These are phyloP conservation scores for Sminthurinus signatus DNA, from an alignment of 1,140 invertebrate genomes.

Conservation along the genomic window DNA sequence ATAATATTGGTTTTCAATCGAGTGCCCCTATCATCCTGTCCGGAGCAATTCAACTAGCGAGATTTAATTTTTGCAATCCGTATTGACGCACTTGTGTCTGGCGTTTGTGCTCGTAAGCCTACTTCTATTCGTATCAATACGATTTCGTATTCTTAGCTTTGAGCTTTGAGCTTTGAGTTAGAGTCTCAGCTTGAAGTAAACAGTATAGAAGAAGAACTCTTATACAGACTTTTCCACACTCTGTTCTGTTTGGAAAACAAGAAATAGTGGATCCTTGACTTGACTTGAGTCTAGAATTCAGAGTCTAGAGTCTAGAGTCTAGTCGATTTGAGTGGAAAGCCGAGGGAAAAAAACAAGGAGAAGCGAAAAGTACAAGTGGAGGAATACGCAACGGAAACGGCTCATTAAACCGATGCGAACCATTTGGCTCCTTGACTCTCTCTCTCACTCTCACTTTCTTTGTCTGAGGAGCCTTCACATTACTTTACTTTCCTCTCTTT, in stretches of 20 bases:
- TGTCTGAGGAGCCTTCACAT: not conserved
- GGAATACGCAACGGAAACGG: constrained; percentile 34
- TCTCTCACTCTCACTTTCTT: constrained; percentile 5
- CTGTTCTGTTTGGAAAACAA: no score
- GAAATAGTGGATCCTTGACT: no score
- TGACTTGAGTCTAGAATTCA: not conserved
- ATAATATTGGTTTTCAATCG: not conserved
- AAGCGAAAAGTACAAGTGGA: no score
- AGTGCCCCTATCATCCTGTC: not conserved
- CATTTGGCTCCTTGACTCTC: constrained; percentile 25
- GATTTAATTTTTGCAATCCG: constrained; percentile 8
- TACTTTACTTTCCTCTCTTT: constrained; percentile 2
- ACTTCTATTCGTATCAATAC: no score
- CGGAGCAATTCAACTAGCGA: not conserved
- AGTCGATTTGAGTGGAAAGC: not conserved
- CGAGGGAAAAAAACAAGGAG: not conserved
- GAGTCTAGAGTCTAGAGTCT: not conserved
- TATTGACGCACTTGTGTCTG: no score
- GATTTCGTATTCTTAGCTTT: no score
- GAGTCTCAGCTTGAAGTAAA: no score
- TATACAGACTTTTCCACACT: no score
- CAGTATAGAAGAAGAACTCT: no score
- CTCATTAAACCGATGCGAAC: constrained; percentile 39
- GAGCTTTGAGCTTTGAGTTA: no score
- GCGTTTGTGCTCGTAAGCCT: no score